phyloP scores from a whole-genome alignment of 2,888 invertebrate genomes.

The Hyppa rectilinea region DNA sequence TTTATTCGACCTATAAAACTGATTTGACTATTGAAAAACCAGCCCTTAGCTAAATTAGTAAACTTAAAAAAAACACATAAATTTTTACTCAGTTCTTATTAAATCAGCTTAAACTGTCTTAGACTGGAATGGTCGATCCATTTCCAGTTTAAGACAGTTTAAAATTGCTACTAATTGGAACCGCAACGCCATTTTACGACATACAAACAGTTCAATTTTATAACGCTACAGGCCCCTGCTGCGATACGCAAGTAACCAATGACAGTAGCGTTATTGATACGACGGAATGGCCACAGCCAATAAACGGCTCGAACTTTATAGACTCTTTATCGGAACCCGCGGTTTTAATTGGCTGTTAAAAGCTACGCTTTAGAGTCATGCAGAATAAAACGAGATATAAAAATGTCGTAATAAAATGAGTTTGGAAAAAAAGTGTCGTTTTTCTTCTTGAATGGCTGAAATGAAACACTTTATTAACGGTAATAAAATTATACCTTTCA shows the following conservation, averaged over 20 bases:
- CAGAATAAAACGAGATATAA: constrained; percentile 38
- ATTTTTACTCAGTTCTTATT: not conserved
- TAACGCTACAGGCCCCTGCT: constrained; percentile 25
- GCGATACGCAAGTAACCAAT: constrained; percentile 33
- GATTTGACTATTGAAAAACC: no score
- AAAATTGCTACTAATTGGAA: constrained; percentile 24
- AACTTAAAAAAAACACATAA: not conserved
- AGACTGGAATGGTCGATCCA: no score
- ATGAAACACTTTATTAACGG: constrained; percentile 27
- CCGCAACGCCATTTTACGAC: constrained; percentile 27
- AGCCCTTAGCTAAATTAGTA: not conserved
- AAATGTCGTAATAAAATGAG: constrained; percentile 16
- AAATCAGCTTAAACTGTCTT: no score
- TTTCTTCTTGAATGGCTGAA: constrained; percentile 1
- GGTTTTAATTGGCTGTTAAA: constrained; percentile 54
- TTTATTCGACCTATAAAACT: no score
- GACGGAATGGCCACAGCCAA: constrained; percentile 48
- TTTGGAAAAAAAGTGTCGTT: not conserved
- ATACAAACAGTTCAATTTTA: constrained; percentile 30
- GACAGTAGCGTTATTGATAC: constrained; percentile 40
- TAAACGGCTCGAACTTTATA: constrained; percentile 44
- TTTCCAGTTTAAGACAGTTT: constrained; percentile 19
- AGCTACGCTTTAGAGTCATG: constrained; percentile 39
- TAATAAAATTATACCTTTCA: constrained; percentile 8
- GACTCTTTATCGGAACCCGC: constrained; percentile 35